These are phyloP conservation scores for Altica lythri DNA, from an alignment of 2,888 invertebrate species.

Conservation along the genomic window DNA sequence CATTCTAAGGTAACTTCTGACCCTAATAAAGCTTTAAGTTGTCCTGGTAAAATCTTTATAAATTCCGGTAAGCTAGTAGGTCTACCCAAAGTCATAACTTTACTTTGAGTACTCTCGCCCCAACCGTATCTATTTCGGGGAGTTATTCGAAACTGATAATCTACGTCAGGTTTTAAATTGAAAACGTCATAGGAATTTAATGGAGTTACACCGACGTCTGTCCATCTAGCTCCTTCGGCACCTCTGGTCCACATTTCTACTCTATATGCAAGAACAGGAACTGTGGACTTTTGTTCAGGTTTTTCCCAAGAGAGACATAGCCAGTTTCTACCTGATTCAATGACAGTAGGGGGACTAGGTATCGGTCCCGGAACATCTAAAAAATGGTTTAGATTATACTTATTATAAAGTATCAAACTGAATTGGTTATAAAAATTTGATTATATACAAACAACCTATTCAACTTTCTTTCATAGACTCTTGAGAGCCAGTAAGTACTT, in stretches of 20 bases:
- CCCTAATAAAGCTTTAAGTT: constrained; percentile 74
- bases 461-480: too few species aligned
- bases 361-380: constrained; percentile 83
- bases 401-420: too few species aligned
- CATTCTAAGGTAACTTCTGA: constrained; percentile 72
- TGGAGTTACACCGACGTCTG: constrained; percentile 78
- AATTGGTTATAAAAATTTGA: too few species aligned
- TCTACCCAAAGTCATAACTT: constrained; percentile 68
- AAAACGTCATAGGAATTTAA: constrained; percentile 82
- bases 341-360: constrained; percentile 72
- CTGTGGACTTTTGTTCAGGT: constrained; percentile 68
- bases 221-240: constrained; percentile 84
- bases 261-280: constrained; percentile 77
- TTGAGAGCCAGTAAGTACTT: too few species aligned
- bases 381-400: constrained; percentile 38
- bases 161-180: constrained; percentile 76
- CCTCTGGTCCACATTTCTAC: constrained; percentile 82
- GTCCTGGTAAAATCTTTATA: constrained; percentile 74
- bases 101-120: constrained; percentile 76
- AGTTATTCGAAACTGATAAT: constrained; percentile 86
- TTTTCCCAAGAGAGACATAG: constrained; percentile 84
- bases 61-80: constrained; percentile 78
- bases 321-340: constrained; percentile 86
- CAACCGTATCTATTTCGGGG: constrained; percentile 88
- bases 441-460: too few species aligned